phyloP scores from a whole-genome alignment of 2,113 vertebrate genomes.

The Zingel zingel region DNA sequence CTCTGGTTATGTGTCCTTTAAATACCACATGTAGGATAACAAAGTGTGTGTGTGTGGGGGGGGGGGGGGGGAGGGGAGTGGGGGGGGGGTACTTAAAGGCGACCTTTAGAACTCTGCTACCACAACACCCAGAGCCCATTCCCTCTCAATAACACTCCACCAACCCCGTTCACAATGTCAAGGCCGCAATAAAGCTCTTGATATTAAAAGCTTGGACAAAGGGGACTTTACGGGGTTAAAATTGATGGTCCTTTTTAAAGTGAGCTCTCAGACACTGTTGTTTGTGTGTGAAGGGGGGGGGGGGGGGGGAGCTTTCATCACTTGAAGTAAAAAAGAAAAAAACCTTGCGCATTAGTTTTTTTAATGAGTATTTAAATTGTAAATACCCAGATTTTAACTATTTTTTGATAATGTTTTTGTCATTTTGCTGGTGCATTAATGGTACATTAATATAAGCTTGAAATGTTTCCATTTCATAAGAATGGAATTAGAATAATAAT shows the following conservation, averaged over 20 bases:
- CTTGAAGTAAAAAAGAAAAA: not conserved
- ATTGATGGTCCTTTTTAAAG: conserved; percentile 51
- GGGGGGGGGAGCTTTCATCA: conserved; percentile 5
- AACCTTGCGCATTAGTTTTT: conserved; percentile 12
- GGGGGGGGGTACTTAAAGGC: not conserved
- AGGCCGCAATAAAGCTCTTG: conserved; percentile 65
- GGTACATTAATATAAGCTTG: not conserved
- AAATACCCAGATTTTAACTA: not conserved
- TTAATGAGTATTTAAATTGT: conserved; percentile 12
- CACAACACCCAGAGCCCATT: conserved; percentile 36
- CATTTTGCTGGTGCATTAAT: not conserved
- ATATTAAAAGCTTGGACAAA: conserved; percentile 65
- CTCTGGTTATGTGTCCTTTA: conserved; percentile 22
- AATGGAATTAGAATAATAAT: not conserved
- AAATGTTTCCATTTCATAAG: not conserved
- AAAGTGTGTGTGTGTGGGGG: not conserved
- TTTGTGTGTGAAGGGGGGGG: conserved; percentile 20
- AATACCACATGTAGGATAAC: not conserved
- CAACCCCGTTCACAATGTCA: conserved; percentile 37
- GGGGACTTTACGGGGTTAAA: not conserved
- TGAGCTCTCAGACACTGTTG: conserved; percentile 47
- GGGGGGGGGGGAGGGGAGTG: not conserved
- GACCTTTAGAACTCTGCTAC: conserved; percentile 35
- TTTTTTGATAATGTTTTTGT: not conserved
- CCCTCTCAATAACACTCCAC: conserved; percentile 48